These are phyloP conservation scores for Drosophila austrosaltans DNA, from an alignment of 2,888 invertebrate genomes.

Conservation along the genomic window DNA sequence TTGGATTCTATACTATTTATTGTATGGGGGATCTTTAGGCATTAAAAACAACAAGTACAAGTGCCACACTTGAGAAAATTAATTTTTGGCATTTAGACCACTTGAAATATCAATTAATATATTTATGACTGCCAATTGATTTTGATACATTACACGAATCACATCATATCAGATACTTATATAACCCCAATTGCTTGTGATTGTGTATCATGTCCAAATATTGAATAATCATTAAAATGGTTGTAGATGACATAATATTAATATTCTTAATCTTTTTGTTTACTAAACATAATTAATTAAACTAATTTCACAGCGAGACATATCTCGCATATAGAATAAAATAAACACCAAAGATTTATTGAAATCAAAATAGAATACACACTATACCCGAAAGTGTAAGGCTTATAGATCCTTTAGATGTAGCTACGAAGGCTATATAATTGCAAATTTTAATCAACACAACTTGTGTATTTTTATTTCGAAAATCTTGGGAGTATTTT, in stretches of 20 bases:
- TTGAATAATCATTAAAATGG: slow-evolving; percentile 1
- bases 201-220: background rate
- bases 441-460: too few relatives aligned
- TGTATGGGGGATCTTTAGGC: slow-evolving; percentile 33
- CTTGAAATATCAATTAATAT: slow-evolving; percentile 61
- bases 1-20: slow-evolving; percentile 14
- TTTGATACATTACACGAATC: slow-evolving; percentile 42
- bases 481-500: too few relatives aligned
- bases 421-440: background rate
- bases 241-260: slow-evolving; percentile 32
- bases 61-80: slow-evolving; percentile 41
- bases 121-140: slow-evolving; percentile 51
- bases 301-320: slow-evolving; percentile 27
- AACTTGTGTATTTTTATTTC: too few relatives aligned
- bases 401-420: background rate
- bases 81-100: slow-evolving; percentile 51
- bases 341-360: background rate
- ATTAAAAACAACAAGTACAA: slow-evolving; percentile 32
- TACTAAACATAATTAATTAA: slow-evolving; percentile 33
- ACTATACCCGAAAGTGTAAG: background rate
- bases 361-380: background rate
- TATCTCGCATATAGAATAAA: background rate
- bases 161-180: slow-evolving; percentile 22
- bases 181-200: background rate
- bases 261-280: slow-evolving; percentile 36